These are phyloP conservation scores for Morpho deidamia DNA, from an alignment of 2,888 invertebrate species.

Conservation along the genomic window DNA sequence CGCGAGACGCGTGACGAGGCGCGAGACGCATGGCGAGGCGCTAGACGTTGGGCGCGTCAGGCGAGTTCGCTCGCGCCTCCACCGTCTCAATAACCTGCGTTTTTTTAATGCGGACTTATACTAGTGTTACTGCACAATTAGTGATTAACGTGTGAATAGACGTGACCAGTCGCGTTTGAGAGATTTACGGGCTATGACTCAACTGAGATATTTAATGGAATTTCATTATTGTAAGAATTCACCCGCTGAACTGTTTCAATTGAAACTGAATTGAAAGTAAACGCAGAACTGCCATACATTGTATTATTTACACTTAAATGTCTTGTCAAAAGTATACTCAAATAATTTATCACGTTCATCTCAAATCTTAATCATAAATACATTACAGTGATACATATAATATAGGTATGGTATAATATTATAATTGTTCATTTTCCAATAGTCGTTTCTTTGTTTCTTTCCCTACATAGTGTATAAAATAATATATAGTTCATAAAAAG, in stretches of 20 bases:
- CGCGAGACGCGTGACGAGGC: conserved; percentile 26
- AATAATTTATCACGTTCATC: too few relatives aligned
- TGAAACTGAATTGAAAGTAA: not conserved
- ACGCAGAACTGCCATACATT: not conserved
- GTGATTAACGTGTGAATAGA: conserved; percentile 42
- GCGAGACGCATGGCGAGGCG: conserved; percentile 24
- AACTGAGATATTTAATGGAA: conserved; percentile 49
- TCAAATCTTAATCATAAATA: too few relatives aligned
- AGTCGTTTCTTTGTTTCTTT: too few relatives aligned
- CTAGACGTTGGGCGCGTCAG: conserved; percentile 25
- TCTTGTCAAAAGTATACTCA: too few relatives aligned
- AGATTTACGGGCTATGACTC: conserved; percentile 45
- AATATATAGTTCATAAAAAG: too few relatives aligned
- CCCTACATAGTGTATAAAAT: too few relatives aligned
- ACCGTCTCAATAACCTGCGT: conserved; percentile 31
- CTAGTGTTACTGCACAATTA: conserved; percentile 54
- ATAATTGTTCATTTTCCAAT: too few relatives aligned
- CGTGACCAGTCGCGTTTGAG: conserved; percentile 10
- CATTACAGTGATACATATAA: too few relatives aligned
- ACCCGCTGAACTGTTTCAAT: conserved; percentile 15
- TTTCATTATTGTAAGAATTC: conserved; percentile 47
- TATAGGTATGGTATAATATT: too few relatives aligned
- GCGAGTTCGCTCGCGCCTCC: not conserved
- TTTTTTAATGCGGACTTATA: conserved; percentile 33
- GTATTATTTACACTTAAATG: too few relatives aligned